Evolutionary conservation across 2,888 invertebrate species (phyloP).

Genomic region (Philaethria dido): DNA sequence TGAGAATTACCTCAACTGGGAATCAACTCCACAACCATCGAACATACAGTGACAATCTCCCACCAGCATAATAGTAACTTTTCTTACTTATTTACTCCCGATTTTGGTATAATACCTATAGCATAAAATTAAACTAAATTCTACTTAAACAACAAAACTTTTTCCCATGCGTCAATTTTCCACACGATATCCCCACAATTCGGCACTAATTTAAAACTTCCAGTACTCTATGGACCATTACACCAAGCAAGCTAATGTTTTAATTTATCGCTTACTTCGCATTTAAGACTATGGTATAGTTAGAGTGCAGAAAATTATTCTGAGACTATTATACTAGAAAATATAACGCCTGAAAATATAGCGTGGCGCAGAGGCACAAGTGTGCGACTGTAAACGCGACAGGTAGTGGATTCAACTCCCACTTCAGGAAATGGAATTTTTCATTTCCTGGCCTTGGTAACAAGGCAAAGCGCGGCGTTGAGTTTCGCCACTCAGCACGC

Average conservation of each 20-base stretch:
- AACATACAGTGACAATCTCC: no score
- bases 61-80: no score
- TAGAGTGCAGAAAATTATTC: constrained; percentile 15
- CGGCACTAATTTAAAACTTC: constrained; percentile 55
- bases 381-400: no score
- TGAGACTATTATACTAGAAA: not conserved
- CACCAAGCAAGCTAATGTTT: constrained; percentile 48
- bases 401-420: no score
- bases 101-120: not conserved
- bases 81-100: not conserved
- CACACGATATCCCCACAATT: constrained; percentile 52
- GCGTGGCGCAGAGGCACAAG: no score
- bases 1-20: not conserved
- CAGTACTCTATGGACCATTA: constrained; percentile 54
- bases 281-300: constrained; percentile 31
- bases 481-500: no score
- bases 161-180: constrained; percentile 54
- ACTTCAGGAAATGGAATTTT: no score
- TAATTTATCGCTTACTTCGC: constrained; percentile 46
- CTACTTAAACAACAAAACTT: constrained; percentile 27
- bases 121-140: no score
- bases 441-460: no score
- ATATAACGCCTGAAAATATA: no score
- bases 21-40: not conserved
- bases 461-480: no score